Conservation (phyloP, 2,888 invertebrate genomes). For the Smittia aterrima region DNA sequence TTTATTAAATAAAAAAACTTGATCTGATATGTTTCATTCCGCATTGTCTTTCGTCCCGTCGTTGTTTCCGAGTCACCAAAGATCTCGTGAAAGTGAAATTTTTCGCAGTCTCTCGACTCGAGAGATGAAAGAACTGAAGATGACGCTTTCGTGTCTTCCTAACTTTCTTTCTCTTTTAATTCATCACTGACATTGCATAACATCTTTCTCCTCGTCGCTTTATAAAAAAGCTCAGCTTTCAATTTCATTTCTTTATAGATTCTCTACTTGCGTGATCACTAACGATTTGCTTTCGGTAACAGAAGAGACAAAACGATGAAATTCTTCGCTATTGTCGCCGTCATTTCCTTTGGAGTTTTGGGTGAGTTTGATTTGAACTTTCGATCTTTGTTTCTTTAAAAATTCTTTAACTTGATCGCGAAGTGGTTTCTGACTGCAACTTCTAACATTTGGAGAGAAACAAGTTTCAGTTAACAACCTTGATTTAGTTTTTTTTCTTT, state of each 20-base stretch:
- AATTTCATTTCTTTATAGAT: conserved; percentile 26
- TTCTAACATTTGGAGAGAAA: conserved; percentile 36
- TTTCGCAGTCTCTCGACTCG: background rate
- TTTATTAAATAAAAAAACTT: background rate
- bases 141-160: conserved; percentile 5
- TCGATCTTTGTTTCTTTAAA: background rate
- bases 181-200: conserved; percentile 24
- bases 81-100: background rate
- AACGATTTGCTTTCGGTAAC: too few species aligned
- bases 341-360: conserved; percentile 29
- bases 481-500: conserved; percentile 21
- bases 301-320: conserved; percentile 4
- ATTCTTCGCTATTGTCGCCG: conserved; percentile 14
- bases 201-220: conserved; percentile 18
- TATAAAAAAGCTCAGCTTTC: conserved; percentile 21
- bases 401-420: background rate
- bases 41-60: background rate
- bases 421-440: background rate
- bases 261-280: conserved; percentile 14
- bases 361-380: conserved; percentile 18
- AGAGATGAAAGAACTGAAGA: conserved; percentile 27
- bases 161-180: conserved; percentile 34
- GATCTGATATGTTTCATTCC: conserved; percentile 11
- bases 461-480: conserved; percentile 33
- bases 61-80: background rate